Percentiles rank a stretch among this genome's conserved stretches.
Conservation (phyloP, 2,888 invertebrate species). For the Lissonota sp. region DNA sequence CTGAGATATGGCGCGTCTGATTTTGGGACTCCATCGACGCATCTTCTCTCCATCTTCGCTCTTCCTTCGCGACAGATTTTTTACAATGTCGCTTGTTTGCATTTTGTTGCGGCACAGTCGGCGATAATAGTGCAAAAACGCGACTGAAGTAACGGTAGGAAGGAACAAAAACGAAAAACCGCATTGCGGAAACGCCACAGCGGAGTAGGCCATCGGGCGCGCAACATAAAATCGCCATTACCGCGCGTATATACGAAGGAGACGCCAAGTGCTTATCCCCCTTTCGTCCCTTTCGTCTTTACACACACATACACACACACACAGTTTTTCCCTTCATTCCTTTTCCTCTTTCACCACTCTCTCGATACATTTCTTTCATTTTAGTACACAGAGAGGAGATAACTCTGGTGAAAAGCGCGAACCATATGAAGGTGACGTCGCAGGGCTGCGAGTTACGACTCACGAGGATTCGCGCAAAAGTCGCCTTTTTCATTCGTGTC, state of each 20-base stretch:
- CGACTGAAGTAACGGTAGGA: background rate
- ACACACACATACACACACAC: background rate
- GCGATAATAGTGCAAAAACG: conserved; percentile 55
- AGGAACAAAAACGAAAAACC: conserved; percentile 55
- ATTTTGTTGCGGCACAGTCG: conserved; percentile 15
- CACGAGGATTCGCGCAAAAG: conserved; percentile 66
- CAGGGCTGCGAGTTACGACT: conserved; percentile 69
- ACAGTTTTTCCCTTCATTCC: conserved; percentile 1
- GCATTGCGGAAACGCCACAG: conserved; percentile 57
- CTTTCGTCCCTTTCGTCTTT: conserved; percentile 11
- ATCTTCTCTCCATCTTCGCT: too few relatives aligned
- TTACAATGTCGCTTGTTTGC: background rate
- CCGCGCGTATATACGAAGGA: conserved; percentile 49
- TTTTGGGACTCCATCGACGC: too few relatives aligned
- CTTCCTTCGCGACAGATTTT: background rate
- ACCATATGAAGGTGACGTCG: conserved; percentile 45
- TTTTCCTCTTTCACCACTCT: conserved; percentile 41
- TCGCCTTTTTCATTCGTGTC: conserved; percentile 68
- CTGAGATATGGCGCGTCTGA: too few relatives aligned
- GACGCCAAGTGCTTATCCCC: conserved; percentile 22
- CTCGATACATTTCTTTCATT: background rate
- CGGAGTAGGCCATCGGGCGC: conserved; percentile 65
- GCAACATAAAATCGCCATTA: conserved; percentile 79
- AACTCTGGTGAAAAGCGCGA: conserved; percentile 23
- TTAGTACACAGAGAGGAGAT: conserved; percentile 9